These are phyloP conservation scores for Teleogryllus occipitalis DNA, from an alignment of 1,140 invertebrate species.

Conservation along the genomic window DNA sequence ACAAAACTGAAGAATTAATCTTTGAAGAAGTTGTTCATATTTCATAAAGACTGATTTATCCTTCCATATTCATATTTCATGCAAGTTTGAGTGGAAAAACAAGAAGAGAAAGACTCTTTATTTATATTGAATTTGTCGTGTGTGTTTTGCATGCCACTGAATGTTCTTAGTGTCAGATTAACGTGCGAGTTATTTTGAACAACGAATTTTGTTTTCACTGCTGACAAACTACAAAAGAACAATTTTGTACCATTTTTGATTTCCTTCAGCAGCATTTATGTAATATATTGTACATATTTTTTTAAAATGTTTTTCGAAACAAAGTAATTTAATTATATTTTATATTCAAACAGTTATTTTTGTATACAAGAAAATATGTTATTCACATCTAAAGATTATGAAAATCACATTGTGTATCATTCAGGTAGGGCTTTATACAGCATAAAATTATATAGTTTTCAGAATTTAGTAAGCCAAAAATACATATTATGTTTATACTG, in stretches of 20 bases:
- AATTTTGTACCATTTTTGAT: not conserved
- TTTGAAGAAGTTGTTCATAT: not conserved
- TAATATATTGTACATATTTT: not conserved
- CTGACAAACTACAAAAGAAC: not conserved
- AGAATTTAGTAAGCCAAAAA: too few species aligned
- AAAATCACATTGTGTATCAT: not conserved
- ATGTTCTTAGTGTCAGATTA: not conserved
- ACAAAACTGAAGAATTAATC: too few species aligned
- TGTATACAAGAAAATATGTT: not conserved
- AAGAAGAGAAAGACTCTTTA: too few species aligned
- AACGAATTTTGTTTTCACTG: not conserved
- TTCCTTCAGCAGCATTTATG: not conserved
- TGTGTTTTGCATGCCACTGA: not conserved
- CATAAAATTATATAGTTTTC: not conserved
- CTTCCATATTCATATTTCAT: not conserved
- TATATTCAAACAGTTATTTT: not conserved
- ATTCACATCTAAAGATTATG: not conserved
- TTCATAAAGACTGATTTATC: not conserved
- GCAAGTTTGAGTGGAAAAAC: not conserved
- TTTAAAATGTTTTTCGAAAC: not conserved
- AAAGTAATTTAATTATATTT: not conserved
- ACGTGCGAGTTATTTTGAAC: not conserved
- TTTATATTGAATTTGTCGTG: not conserved
- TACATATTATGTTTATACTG: too few species aligned
- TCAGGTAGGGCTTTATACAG: not conserved